These are phyloP conservation scores for Haemorhous mexicanus DNA, from an alignment of 2,113 vertebrate species.

Conservation along the genomic window DNA sequence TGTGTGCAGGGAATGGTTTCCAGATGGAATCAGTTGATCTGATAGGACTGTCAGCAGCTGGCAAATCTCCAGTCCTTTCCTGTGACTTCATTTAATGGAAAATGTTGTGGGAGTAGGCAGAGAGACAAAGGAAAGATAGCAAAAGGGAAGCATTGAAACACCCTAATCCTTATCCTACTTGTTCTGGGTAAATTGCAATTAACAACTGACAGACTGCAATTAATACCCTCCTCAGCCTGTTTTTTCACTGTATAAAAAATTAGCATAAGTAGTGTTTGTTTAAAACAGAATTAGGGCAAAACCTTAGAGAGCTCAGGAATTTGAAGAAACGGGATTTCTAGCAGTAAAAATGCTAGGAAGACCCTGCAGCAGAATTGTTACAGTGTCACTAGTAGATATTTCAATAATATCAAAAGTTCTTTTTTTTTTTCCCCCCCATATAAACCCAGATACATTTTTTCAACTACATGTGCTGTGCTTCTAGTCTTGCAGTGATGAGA, in stretches of 20 bases:
- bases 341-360: not conserved
- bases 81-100: not conserved
- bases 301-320: not conserved
- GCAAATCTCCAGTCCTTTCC: not conserved
- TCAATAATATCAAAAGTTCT: not conserved
- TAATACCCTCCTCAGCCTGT: not conserved
- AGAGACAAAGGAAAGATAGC: not conserved
- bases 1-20: not conserved
- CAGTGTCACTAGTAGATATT: not conserved
- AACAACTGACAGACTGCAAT: not conserved
- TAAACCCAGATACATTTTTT: not conserved
- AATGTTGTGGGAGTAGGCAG: not conserved
- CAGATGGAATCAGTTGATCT: not conserved
- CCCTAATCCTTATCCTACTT: not conserved
- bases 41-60: not conserved
- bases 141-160: not conserved
- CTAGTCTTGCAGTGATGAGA: not conserved
- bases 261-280: not conserved
- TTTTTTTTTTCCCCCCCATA: rapidly evolving
- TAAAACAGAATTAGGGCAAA: not conserved
- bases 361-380: not conserved
- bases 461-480: rapidly evolving
- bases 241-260: not conserved
- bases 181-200: not conserved
- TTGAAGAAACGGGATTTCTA: not conserved